phyloP scores from a whole-genome alignment of 2,113 vertebrate genomes.

The western clawed frog (Xenopus tropicalis) region DNA sequence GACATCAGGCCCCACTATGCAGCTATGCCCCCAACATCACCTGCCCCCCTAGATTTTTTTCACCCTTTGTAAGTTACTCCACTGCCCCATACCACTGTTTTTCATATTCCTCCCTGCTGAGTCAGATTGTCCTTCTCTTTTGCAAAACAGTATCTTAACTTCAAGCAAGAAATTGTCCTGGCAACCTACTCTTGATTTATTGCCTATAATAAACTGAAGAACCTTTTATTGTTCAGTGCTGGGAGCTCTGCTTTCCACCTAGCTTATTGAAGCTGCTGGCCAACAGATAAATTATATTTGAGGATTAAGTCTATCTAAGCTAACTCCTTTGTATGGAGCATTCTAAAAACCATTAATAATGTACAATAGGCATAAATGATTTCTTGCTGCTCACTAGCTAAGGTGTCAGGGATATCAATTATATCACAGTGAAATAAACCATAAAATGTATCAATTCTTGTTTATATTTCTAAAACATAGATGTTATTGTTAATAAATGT shows the following conservation, averaged over 20 bases:
- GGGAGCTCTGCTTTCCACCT: slow-evolving; percentile 57
- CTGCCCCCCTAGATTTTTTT: too few relatives aligned
- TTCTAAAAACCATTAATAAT: slow-evolving; percentile 29
- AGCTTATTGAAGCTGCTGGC: slow-evolving; percentile 60
- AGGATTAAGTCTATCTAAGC: slow-evolving; percentile 47
- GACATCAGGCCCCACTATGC: too few relatives aligned
- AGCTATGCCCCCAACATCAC: too few relatives aligned
- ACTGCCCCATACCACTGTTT: too few relatives aligned
- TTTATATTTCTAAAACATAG: slow-evolving; percentile 24
- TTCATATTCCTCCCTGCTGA: slow-evolving; percentile 27
- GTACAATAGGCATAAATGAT: slow-evolving; percentile 34
- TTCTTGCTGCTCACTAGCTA: slow-evolving; percentile 24
- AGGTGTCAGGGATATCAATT: slow-evolving; percentile 23
- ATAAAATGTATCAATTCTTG: slow-evolving; percentile 17
- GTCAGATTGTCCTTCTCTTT: slow-evolving; percentile 33
- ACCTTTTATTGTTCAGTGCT: slow-evolving; percentile 60
- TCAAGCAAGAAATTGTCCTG: slow-evolving; percentile 47
- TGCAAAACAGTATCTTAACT: slow-evolving; percentile 46
- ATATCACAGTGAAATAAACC: slow-evolving; percentile 2
- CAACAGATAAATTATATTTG: slow-evolving; percentile 66
- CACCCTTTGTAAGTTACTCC: too few relatives aligned
- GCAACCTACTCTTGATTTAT: slow-evolving; percentile 59
- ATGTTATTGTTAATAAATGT: slow-evolving; percentile 4
- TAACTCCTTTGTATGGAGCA: slow-evolving; percentile 28
- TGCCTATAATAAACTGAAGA: slow-evolving; percentile 58